Evolutionary conservation across 1,140 invertebrate species (phyloP).

Genomic region (Euwallacea similis): DNA sequence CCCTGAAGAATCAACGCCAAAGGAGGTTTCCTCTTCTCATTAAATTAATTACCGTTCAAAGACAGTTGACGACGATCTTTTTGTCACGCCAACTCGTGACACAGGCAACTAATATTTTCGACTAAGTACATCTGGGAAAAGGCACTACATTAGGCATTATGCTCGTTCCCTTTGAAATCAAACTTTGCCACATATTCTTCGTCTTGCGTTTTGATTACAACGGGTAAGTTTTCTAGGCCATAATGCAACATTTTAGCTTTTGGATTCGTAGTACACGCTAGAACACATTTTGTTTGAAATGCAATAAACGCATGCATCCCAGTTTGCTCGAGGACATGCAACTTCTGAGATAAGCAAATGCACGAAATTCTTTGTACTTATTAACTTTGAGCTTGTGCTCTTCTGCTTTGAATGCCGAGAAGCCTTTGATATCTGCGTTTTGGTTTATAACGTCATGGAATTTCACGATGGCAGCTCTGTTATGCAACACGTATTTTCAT

Average conservation of each 20-base stretch:
- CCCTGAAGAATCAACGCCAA: constrained; percentile 26
- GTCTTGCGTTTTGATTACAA: too few species aligned
- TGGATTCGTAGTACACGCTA: too few species aligned
- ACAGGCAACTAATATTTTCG: constrained; percentile 5
- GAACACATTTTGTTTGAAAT: constrained; percentile 21
- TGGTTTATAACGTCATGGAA: too few species aligned
- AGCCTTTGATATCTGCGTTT: not conserved
- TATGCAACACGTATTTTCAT: too few species aligned
- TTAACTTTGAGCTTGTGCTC: constrained; percentile 7
- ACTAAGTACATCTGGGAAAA: constrained; percentile 1
- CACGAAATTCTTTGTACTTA: constrained; percentile 25
- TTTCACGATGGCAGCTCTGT: too few species aligned
- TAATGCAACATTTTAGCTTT: too few species aligned
- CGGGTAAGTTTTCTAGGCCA: too few species aligned
- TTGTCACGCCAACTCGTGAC: constrained; percentile 27
- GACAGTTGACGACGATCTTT: constrained; percentile 30
- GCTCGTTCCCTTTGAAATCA: too few species aligned
- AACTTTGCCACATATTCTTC: too few species aligned
- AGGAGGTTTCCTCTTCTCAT: constrained; percentile 37
- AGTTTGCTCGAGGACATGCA: constrained; percentile 14
- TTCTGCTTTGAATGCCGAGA: not conserved
- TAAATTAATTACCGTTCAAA: constrained; percentile 38
- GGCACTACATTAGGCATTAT: not conserved
- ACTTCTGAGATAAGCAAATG: constrained; percentile 20
- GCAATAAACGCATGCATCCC: constrained; percentile 15